Percentiles rank a stretch among this genome's conserved stretches.
Conservation (phyloP, 2,888 invertebrate species). For the Machimus rusticus region DNA sequence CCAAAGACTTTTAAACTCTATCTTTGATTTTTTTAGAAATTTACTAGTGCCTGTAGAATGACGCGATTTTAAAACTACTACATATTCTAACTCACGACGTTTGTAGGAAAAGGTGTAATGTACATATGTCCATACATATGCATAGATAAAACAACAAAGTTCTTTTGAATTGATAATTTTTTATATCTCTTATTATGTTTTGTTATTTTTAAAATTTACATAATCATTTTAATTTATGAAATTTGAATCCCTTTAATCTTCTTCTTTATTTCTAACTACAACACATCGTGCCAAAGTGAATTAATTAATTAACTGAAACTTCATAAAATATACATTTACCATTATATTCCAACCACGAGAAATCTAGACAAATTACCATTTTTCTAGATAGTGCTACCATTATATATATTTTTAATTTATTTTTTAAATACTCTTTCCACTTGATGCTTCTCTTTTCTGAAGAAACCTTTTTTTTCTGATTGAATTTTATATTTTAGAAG, state of each 20-base stretch:
- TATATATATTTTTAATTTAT: background rate
- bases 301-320: background rate
- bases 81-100: no score
- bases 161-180: background rate
- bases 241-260: background rate
- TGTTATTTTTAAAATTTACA: background rate
- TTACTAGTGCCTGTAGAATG: no score
- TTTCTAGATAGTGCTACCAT: background rate
- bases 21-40: no score
- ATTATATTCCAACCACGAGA: background rate
- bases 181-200: background rate
- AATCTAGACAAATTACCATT: background rate
- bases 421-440: background rate
- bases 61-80: no score
- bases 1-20: no score
- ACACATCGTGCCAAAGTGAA: background rate
- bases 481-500: background rate
- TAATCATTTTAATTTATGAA: background rate
- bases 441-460: background rate
- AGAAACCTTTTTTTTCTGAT: slow-evolving; percentile 21
- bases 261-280: background rate
- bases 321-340: background rate
- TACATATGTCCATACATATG: no score
- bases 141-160: background rate
- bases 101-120: background rate